These are phyloP conservation scores for Meloidogyne floridensis DNA, from an alignment of 1,140 invertebrate genomes.

Conservation along the genomic window DNA sequence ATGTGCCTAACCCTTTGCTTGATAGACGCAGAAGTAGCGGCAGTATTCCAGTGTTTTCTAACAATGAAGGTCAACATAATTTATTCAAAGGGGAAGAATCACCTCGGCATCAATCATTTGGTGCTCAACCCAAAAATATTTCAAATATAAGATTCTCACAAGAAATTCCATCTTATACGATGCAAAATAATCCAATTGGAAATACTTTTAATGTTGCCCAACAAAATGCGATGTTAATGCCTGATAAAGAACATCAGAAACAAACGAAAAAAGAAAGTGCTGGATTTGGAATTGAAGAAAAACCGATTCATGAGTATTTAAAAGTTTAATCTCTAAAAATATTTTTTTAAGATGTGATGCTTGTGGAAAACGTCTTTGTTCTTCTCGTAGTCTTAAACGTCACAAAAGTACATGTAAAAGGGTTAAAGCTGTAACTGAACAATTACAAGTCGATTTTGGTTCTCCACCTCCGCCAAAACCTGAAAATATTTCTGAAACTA, in stretches of 20 bases:
- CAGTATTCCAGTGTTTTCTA: not conserved
- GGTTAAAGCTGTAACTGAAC: slow-evolving; percentile 8
- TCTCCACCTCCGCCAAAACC: not conserved
- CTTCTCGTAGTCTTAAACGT: slow-evolving; percentile 28
- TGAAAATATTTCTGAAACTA: not conserved
- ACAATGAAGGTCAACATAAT: not conserved
- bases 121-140: slow-evolving; percentile 3
- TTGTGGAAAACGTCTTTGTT: slow-evolving; percentile 19
- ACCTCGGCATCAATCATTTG: not conserved
- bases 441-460: not conserved
- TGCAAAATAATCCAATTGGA: not conserved
- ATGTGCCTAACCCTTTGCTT: not conserved
- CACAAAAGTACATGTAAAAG: slow-evolving; percentile 27
- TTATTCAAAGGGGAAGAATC: not conserved
- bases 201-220: not conserved
- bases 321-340: not conserved
- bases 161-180: not conserved
- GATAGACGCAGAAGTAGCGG: slow-evolving; percentile 8
- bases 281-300: not conserved
- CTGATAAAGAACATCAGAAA: not conserved
- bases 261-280: not conserved
- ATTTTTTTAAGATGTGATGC: slow-evolving; percentile 18
- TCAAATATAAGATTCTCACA: not conserved
- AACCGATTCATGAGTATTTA: not conserved
- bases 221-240: not conserved